phyloP scores from a whole-genome alignment of 2,888 invertebrate genomes.

The Phengaris arion region DNA sequence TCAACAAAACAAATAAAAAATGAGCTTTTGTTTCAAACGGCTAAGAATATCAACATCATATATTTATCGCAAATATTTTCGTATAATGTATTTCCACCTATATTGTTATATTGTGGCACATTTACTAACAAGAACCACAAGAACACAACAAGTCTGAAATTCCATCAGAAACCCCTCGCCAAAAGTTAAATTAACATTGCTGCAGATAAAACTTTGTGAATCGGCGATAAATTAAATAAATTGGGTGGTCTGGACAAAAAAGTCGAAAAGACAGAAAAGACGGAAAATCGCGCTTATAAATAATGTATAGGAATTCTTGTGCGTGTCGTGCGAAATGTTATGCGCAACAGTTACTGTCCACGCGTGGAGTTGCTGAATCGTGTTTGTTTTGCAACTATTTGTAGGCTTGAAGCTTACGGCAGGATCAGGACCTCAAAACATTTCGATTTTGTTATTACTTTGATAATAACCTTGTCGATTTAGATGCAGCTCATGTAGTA shows the following conservation, averaged over 20 bases:
- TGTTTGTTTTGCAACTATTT: conserved; percentile 29
- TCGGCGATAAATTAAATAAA: conserved; percentile 24
- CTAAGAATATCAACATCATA: too few species aligned
- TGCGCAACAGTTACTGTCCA: conserved; percentile 46
- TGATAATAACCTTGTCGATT: background rate
- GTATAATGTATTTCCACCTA: too few species aligned
- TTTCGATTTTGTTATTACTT: background rate
- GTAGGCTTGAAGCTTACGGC: background rate
- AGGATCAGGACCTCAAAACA: background rate
- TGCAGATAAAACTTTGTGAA: background rate
- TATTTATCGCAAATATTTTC: too few species aligned
- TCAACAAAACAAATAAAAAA: too few species aligned
- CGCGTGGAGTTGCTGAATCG: conserved; percentile 19
- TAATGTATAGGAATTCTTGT: conserved; percentile 65
- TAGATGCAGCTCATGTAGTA: background rate
- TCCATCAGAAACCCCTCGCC: background rate
- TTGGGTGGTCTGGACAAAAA: conserved; percentile 46
- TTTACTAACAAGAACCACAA: background rate
- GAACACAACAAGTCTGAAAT: background rate
- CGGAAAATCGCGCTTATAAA: conserved; percentile 68
- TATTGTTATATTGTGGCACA: too few species aligned
- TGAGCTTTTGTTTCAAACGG: background rate
- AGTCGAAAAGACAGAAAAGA: conserved; percentile 51
- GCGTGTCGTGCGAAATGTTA: conserved; percentile 63
- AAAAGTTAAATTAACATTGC: background rate